Base-by-base conservation (phyloP, 2,113 vertebrate genomes). In the Pteruthius melanotis region DNA sequence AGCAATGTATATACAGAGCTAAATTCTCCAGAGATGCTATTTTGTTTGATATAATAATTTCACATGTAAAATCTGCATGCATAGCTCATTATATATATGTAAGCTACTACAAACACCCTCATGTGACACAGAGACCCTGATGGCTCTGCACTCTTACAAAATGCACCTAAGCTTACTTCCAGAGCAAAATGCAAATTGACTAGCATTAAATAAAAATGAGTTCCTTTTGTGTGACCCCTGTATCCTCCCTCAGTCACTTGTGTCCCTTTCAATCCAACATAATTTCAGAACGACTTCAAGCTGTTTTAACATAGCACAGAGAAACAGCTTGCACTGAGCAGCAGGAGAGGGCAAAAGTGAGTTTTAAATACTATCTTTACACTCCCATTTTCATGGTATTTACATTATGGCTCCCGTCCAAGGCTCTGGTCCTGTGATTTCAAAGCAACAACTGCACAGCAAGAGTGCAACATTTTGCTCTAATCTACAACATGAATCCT, bases 391-490 rank as follows among this genome's bases (percentile, higher is more conserved):
- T 72, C 72, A 47, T 75, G 40, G 17, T 66, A 89, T 94, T 94
- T 95, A 77, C 80, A 75, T 94, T 87, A 88, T 81, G 86, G 69
- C 80, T 86, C 30, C 68, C 1, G 1, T 70, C 64, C 95, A 94
- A 89, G 35, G 56, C 68, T 83, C 56, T 84, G 35, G 47, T 89
- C 49, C 22, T 92, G 44, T 3, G 15, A 86, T 91, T 95, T 96
- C 89, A 94, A 94, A 95, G 85, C 26, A 81, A 61, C n/a, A 69
- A 89, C 69, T 56, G 74, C 53, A 84, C 69, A 95, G 39, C 90
- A 95, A 97, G 93, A 92, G 69, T 54, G 66, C 63, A 95, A 54
- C 54, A 28, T 37, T 97, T 77, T 87, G 28, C 87, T 94, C 65
- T 77, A 61, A 79, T 75, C 37, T 66, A 80, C 76, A 72, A 77